Evolutionary conservation across 1,140 invertebrate species (phyloP).

Genomic region (Panulirus ornatus): DNA sequence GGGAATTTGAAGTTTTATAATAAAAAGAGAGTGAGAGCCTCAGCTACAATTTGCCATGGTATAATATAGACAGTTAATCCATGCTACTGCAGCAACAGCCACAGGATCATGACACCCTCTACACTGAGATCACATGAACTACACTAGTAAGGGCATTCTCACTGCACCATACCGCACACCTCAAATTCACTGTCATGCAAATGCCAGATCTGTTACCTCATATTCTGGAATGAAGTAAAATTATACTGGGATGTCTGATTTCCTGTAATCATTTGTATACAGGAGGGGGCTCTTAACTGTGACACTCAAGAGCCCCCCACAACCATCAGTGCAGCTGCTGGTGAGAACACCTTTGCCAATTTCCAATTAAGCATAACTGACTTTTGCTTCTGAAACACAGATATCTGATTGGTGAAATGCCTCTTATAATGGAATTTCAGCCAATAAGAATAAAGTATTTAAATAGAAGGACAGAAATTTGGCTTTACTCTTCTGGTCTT

Average conservation of each 20-base stretch:
- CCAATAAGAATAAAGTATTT: conserved; percentile 24
- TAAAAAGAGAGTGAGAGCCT: conserved; percentile 7
- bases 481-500: conserved; percentile 47
- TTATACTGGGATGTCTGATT: neutral
- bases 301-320: neutral
- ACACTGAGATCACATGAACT: conserved; percentile 64
- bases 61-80: conserved; percentile 40
- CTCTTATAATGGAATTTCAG: conserved; percentile 21
- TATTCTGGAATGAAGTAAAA: neutral
- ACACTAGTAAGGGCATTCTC: conserved; percentile 44
- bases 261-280: neutral
- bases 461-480: conserved; percentile 26
- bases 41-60: conserved; percentile 54
- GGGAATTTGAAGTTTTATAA: neutral
- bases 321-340: conserved; percentile 21
- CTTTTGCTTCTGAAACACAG: conserved; percentile 17
- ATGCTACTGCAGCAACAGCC: conserved; percentile 35
- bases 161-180: conserved; percentile 13
- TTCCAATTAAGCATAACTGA: conserved; percentile 21
- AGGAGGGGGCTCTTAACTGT: neutral
- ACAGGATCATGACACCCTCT: conserved; percentile 53
- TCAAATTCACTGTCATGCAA: neutral
- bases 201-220: neutral
- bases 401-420: conserved; percentile 39
- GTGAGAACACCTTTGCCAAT: conserved; percentile 40